Evolutionary conservation across 2,797 vertebrate species (phyloP).

Genomic region (Prunella strophiata): DNA sequence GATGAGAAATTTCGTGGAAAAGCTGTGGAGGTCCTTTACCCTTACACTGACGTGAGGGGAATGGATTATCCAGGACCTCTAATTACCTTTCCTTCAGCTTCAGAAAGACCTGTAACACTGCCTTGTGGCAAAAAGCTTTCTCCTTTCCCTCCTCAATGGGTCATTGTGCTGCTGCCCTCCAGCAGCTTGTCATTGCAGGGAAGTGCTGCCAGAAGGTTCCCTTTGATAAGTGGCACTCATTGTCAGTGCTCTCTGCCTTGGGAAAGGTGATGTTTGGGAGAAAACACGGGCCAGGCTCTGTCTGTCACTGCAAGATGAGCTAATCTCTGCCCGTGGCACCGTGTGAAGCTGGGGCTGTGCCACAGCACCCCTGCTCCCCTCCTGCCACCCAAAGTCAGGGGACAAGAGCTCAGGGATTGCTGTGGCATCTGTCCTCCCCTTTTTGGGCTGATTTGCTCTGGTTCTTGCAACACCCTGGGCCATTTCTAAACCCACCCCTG

Average conservation of each 20-base stretch:
- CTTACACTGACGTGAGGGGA: not conserved
- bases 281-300: not conserved
- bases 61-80: slow-evolving; percentile 21
- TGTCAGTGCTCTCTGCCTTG: not conserved
- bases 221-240: not conserved
- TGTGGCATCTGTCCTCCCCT: not conserved
- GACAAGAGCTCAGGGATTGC: not conserved
- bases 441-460: not conserved
- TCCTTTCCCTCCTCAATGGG: not conserved
- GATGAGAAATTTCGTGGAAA: not conserved
- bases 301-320: slow-evolving; percentile 34
- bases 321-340: not conserved
- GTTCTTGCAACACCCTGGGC: not conserved
- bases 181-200: slow-evolving; percentile 33
- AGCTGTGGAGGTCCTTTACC: not conserved
- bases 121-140: slow-evolving; percentile 4
- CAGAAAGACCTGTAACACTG: not conserved
- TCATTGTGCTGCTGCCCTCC: slow-evolving; percentile 33
- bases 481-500: not conserved
- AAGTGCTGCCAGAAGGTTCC: not conserved
- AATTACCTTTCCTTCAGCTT: slow-evolving; percentile 50
- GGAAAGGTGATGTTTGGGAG: slow-evolving; percentile 42
- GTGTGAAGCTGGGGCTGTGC: not conserved
- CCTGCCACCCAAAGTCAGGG: not conserved
- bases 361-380: not conserved